Percentiles rank a stretch among this genome's conserved stretches.
Conservation (phyloP, 2,797 vertebrate genomes). For the Thaleichthys pacificus region DNA sequence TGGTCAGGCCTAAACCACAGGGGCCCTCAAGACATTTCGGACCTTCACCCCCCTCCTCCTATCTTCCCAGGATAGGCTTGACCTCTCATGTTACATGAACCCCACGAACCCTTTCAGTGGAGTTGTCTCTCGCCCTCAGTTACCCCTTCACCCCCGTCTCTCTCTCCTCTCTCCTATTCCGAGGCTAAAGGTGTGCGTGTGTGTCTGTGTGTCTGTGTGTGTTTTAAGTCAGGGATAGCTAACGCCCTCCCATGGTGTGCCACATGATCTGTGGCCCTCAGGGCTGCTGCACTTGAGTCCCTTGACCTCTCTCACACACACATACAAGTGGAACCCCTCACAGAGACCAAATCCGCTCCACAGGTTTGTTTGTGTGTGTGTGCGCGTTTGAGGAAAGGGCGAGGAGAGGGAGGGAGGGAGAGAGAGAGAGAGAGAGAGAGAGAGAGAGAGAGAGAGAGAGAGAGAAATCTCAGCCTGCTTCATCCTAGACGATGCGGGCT, state of each 20-base stretch:
- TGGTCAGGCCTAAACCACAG: slow-evolving; percentile 20
- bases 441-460: too few relatives aligned
- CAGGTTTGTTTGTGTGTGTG: neutral
- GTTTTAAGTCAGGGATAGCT: neutral
- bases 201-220: neutral
- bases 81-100: slow-evolving; percentile 22
- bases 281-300: neutral
- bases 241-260: neutral
- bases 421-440: neutral
- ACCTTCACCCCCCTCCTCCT: neutral
- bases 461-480: neutral
- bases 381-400: neutral
- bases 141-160: neutral
- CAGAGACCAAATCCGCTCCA: neutral
- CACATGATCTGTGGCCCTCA: neutral
- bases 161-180: neutral
- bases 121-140: too few relatives aligned
- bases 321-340: neutral
- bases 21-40: slow-evolving; percentile 41
- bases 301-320: neutral
- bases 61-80: slow-evolving; percentile 47
- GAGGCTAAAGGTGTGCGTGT: neutral
- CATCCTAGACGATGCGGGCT: neutral
- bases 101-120: too few relatives aligned
- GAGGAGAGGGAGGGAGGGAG: neutral